phyloP scores from a whole-genome alignment of 2,888 invertebrate species.

The Dryococelus australis region DNA sequence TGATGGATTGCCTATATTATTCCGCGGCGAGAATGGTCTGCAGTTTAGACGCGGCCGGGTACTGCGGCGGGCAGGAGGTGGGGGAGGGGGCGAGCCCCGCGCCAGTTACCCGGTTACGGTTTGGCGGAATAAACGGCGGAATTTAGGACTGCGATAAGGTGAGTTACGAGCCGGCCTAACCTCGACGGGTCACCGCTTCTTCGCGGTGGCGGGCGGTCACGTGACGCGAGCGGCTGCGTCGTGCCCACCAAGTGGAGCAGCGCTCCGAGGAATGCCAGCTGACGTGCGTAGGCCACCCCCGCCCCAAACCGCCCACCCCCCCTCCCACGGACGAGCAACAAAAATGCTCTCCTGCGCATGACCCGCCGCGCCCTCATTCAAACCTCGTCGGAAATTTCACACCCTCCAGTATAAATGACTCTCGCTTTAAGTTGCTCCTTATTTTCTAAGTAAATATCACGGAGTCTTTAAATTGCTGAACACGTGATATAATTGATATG shows the following conservation, averaged over 20 bases:
- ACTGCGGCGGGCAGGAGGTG: background rate
- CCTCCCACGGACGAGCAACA: background rate
- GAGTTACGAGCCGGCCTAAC: conserved; percentile 17
- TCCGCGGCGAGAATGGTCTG: conserved; percentile 26
- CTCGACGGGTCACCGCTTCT: conserved; percentile 12
- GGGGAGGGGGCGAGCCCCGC: background rate
- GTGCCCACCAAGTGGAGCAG: no score
- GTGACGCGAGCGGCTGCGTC: background rate
- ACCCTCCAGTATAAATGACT: no score
- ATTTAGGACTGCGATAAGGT: conserved; percentile 29
- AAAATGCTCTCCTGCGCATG: background rate
- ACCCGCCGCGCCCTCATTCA: no score
- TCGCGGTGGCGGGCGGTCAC: background rate
- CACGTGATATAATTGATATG: no score
- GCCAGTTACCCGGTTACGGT: conserved; percentile 20
- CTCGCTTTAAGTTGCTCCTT: no score
- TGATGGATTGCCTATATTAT: conserved; percentile 39
- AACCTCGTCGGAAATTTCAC: no score
- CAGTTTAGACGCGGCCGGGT: conserved; percentile 24
- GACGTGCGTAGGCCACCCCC: no score
- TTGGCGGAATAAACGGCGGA: conserved; percentile 25
- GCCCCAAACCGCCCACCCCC: no score
- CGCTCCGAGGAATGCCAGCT: background rate
- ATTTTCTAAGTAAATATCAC: no score
- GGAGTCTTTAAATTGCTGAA: no score